Percentiles rank a stretch among this genome's conserved stretches.
Evolutionary conservation across 2,113 vertebrate species (phyloP).

Genomic region (Cichladusa arquata): DNA sequence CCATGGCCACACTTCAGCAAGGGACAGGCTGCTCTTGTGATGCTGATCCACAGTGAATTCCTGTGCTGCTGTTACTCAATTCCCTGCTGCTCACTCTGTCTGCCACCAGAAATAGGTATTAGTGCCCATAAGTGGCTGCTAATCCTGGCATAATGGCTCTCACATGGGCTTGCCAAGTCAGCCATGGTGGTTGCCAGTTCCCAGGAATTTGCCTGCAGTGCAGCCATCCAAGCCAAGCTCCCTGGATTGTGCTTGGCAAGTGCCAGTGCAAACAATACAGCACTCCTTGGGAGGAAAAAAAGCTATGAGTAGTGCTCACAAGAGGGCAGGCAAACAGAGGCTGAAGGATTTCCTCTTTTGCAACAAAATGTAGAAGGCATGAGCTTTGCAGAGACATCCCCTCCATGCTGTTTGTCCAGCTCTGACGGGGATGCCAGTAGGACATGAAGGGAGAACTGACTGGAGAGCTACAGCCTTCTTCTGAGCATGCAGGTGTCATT

Average conservation of each 20-base stretch:
- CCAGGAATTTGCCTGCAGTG: background rate
- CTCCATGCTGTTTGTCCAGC: background rate
- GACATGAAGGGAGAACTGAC: background rate
- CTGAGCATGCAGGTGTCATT: background rate
- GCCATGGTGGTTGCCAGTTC: background rate
- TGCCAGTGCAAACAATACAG: background rate
- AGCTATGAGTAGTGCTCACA: background rate
- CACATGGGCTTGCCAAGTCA: background rate
- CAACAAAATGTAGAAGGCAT: background rate
- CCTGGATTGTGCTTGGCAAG: background rate
- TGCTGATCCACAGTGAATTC: background rate
- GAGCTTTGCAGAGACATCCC: background rate
- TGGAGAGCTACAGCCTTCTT: background rate
- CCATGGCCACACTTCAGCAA: background rate
- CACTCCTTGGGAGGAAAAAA: background rate
- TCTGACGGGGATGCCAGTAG: background rate
- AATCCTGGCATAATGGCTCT: background rate
- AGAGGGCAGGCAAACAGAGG: background rate
- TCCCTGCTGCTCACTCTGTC: background rate
- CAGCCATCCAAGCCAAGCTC: background rate
- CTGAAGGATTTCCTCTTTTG: background rate
- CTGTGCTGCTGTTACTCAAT: background rate
- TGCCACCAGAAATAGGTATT: slow-evolving; percentile 14
- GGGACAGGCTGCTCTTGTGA: background rate
- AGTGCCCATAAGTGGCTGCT: slow-evolving; percentile 23